phyloP scores from a whole-genome alignment of 2,888 invertebrate species.

The Acanthosoma haemorrhoidale region DNA sequence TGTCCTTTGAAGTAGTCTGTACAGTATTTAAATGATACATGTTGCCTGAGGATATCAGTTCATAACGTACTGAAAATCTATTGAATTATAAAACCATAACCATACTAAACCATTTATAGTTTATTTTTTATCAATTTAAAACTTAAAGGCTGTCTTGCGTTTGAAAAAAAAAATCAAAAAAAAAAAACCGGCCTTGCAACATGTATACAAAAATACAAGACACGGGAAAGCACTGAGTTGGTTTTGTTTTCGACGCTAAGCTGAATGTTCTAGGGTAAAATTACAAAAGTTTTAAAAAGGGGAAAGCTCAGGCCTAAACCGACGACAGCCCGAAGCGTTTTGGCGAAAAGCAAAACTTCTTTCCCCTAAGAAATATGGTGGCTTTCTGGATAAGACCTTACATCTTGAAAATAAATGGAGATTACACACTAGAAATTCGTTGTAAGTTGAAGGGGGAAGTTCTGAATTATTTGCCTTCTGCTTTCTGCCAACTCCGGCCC shows the following conservation, averaged over 20 bases:
- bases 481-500: not conserved
- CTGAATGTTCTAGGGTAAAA: not conserved
- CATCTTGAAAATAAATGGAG: slow-evolving; percentile 7
- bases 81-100: too few species aligned
- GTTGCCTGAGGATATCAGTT: too few species aligned
- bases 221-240: not conserved
- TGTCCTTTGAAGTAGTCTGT: too few species aligned
- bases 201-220: not conserved
- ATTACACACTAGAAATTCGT: not conserved
- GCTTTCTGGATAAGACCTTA: not conserved
- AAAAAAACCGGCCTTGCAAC: not conserved
- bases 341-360: not conserved
- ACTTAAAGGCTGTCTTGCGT: too few species aligned
- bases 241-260: not conserved
- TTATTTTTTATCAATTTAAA: too few species aligned
- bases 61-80: too few species aligned
- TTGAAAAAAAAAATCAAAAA: too few species aligned
- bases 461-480: not conserved
- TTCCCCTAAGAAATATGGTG: not conserved
- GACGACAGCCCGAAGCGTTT: not conserved
- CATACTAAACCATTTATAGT: too few species aligned
- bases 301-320: not conserved
- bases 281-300: not conserved
- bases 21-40: too few species aligned
- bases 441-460: not conserved